Conservation (phyloP, 1,140 invertebrate species). For the Macrosteles quadrilineatus region DNA sequence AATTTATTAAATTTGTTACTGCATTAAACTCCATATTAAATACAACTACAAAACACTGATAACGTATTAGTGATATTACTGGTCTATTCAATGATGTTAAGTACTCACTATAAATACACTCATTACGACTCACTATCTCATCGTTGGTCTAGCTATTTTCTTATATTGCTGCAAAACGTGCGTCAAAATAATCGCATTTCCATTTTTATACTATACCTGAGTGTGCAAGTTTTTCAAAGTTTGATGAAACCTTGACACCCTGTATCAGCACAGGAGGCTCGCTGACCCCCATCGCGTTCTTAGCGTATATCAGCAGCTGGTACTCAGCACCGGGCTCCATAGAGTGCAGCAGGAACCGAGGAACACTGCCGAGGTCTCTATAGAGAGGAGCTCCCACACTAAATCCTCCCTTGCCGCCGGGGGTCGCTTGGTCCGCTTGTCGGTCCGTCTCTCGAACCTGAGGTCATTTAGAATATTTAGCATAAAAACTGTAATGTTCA, state of each 20-base stretch:
- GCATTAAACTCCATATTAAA: background rate
- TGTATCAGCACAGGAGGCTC: conserved; percentile 62
- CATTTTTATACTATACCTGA: too few species aligned
- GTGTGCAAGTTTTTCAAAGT: conserved; percentile 49
- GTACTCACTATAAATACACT: background rate
- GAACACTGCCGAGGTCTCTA: conserved; percentile 59
- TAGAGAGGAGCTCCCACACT: conserved; percentile 54
- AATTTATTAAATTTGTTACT: background rate
- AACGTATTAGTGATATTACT: background rate
- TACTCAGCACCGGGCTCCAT: conserved; percentile 67
- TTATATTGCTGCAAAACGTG: too few species aligned
- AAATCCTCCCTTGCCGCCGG: conserved; percentile 23
- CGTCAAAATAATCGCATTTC: too few species aligned
- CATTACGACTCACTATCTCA: background rate
- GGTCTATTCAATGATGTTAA: background rate
- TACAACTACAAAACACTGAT: background rate
- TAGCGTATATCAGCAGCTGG: conserved; percentile 66
- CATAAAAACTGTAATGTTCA: too few species aligned
- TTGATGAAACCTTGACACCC: conserved; percentile 56
- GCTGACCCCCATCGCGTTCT: conserved; percentile 69
- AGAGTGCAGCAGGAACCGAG: conserved; percentile 64
- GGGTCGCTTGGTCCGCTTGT: conserved; percentile 20
- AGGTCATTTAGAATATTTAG: too few species aligned
- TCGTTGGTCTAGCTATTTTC: too few species aligned
- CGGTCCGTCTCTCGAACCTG: conserved; percentile 15